These are phyloP conservation scores for Orussus abietinus DNA, from an alignment of 1,140 invertebrate genomes.

Conservation along the genomic window DNA sequence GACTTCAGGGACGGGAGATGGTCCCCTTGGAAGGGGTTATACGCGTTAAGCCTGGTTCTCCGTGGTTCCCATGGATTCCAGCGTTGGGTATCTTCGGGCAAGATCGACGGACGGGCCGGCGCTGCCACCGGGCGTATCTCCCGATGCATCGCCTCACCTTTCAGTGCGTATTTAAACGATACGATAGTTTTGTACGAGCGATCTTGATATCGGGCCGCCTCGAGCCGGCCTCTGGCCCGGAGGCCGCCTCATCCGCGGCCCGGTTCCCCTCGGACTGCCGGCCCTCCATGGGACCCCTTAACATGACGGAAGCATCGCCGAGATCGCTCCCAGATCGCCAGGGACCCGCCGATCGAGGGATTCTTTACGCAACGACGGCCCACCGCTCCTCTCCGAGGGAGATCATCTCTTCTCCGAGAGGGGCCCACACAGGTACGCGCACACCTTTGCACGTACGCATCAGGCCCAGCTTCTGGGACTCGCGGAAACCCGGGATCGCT, in stretches of 20 bases:
- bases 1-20: too few relatives aligned
- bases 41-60: slow-evolving; percentile 45
- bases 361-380: too few relatives aligned
- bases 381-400: too few relatives aligned
- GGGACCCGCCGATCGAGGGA: too few relatives aligned
- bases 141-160: slow-evolving; percentile 56
- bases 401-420: too few relatives aligned
- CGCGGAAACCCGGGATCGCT: too few relatives aligned
- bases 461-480: too few relatives aligned
- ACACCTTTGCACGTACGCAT: too few relatives aligned
- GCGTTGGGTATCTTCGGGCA: slow-evolving; percentile 48
- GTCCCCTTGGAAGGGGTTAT: slow-evolving; percentile 45
- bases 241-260: background rate
- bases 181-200: slow-evolving; percentile 56
- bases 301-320: slow-evolving; percentile 45
- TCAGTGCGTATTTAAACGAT: slow-evolving; percentile 57
- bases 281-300: slow-evolving; percentile 27
- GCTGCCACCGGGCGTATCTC: too few relatives aligned
- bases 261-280: background rate
- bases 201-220: slow-evolving; percentile 52
- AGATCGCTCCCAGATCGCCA: too few relatives aligned
- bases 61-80: slow-evolving; percentile 55
- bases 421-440: too few relatives aligned
- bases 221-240: slow-evolving; percentile 23
- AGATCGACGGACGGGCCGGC: slow-evolving; percentile 49